phyloP scores from a whole-genome alignment of 2,113 vertebrate genomes.

The Hypomesus transpacificus region DNA sequence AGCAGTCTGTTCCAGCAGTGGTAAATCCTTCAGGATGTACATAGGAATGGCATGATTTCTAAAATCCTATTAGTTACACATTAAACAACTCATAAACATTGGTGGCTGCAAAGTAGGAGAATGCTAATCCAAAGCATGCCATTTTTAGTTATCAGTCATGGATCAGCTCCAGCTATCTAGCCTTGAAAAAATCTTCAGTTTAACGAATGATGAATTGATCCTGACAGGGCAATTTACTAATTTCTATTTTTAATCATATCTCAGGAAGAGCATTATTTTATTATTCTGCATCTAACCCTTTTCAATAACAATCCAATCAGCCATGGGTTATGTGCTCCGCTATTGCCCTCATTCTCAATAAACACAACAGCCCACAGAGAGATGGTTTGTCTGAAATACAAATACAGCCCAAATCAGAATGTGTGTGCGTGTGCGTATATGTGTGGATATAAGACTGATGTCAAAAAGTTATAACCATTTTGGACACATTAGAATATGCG shows the following conservation, averaged over 20 bases:
- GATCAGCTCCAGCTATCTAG: not conserved
- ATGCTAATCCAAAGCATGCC: too few species aligned
- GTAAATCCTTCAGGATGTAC: not conserved
- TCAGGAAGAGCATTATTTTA: constrained; percentile 4
- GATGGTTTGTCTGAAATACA: not conserved
- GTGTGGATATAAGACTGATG: not conserved
- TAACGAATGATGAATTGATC: not conserved
- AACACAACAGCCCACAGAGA: not conserved
- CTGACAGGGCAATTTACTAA: constrained; percentile 9
- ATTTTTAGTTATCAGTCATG: not conserved
- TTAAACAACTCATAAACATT: not conserved
- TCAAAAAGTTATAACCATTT: constrained; percentile 1
- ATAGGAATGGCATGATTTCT: not conserved
- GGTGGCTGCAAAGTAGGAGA: too few species aligned
- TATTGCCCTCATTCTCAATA: constrained; percentile 4
- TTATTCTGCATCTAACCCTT: constrained; percentile 16
- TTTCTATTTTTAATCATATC: constrained; percentile 7
- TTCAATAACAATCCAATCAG: constrained; percentile 15
- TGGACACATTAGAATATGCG: not conserved
- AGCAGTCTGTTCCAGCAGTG: not conserved
- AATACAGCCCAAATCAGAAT: not conserved
- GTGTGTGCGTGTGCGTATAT: not conserved
- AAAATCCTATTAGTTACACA: not conserved
- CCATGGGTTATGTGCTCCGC: constrained; percentile 1
- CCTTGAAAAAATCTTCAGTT: not conserved